Evolutionary conservation across 53 echinoderm and acorn worm genomes (phyloP).

Genomic region (Glandiceps talaboti): DNA sequence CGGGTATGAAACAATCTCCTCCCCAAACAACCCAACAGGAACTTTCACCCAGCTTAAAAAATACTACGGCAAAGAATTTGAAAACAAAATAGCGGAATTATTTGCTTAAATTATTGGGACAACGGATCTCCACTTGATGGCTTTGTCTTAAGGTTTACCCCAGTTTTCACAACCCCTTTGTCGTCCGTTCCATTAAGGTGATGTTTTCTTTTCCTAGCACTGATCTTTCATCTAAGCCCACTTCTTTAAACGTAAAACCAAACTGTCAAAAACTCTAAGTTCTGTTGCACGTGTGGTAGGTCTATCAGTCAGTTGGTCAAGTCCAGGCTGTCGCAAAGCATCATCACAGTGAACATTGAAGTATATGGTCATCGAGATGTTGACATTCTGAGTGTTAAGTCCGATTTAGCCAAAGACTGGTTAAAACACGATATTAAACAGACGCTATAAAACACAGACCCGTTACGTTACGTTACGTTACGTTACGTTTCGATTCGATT

Average conservation of each 20-base stretch:
- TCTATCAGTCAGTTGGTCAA: too few relatives aligned
- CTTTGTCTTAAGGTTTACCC: background rate
- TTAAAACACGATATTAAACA: too few relatives aligned
- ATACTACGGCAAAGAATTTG: background rate
- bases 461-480: too few relatives aligned
- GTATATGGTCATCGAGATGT: too few relatives aligned
- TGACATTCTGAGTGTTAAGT: too few relatives aligned
- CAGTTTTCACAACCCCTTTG: background rate
- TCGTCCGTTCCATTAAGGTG: background rate
- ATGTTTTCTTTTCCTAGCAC: background rate
- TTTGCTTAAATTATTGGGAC: background rate
- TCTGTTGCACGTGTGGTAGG: too few relatives aligned
- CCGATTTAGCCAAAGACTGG: too few relatives aligned
- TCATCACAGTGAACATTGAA: too few relatives aligned
- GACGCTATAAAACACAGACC: too few relatives aligned
- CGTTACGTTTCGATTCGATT: background rate
- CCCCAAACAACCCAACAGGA: background rate
- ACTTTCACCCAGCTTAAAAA: background rate
- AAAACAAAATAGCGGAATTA: background rate
- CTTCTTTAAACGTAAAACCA: too few relatives aligned
- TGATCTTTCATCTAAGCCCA: background rate
- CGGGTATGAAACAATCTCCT: background rate
- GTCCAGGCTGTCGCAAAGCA: too few relatives aligned
- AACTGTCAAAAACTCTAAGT: too few relatives aligned
- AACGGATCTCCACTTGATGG: background rate